A percentile compares a stretch with the other conserved stretches of the same genome.
Evolutionary conservation across 2,888 invertebrate genomes (phyloP).

Genomic region (Thelaira solivaga): DNA sequence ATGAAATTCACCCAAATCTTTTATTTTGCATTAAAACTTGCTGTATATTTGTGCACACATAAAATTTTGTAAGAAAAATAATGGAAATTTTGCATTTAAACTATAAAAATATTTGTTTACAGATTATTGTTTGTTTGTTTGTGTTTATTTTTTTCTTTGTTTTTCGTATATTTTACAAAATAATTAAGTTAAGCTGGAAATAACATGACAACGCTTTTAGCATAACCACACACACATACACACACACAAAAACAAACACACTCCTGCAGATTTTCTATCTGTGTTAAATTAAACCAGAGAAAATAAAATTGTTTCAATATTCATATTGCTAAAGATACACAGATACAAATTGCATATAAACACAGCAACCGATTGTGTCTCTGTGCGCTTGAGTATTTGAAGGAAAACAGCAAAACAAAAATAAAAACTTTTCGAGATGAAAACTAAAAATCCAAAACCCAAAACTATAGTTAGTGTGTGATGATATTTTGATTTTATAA

Average conservation of each 20-base stretch:
- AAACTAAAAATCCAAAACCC: slow-evolving; percentile 7
- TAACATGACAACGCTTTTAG: slow-evolving; percentile 58
- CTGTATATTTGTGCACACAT: no score
- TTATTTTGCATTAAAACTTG: no score
- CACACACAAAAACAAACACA: background rate
- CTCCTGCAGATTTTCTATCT: no score
- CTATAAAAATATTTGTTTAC: no score
- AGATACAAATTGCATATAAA: slow-evolving; percentile 5
- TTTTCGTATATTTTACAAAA: slow-evolving; percentile 34
- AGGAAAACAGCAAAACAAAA: background rate
- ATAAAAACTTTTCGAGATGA: background rate
- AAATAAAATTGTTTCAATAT: slow-evolving; percentile 35
- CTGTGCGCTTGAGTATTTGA: background rate
- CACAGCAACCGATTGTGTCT: slow-evolving; percentile 12
- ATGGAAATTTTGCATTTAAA: background rate
- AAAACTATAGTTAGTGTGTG: slow-evolving; percentile 8
- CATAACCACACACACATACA: background rate
- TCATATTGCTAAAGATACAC: slow-evolving; percentile 28
- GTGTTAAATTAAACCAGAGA: no score
- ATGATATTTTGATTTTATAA: no score
- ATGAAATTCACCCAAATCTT: no score
- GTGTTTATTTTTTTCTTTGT: slow-evolving; percentile 4
- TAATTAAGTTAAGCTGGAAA: slow-evolving; percentile 54
- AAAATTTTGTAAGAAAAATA: background rate
- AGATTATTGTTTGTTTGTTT: background rate